A percentile compares a stretch with the other conserved stretches of the same genome.
Evolutionary conservation across 1,140 invertebrate genomes (phyloP).

Genomic region (Drosophila ficusphila): DNA sequence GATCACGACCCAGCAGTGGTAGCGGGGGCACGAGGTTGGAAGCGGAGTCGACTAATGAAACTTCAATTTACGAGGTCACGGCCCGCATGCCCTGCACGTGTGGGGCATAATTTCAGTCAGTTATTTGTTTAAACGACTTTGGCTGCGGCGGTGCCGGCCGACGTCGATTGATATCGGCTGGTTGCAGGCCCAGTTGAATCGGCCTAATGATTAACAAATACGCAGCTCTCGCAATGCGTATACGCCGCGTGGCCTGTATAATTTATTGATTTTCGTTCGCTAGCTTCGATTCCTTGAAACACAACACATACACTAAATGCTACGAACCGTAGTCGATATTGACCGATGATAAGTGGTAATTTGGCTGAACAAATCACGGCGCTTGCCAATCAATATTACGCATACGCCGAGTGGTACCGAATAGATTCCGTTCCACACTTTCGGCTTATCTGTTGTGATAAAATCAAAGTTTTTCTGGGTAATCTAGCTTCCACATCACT

Average conservation of each 20-base stretch:
- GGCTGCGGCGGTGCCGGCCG: conserved; percentile 22
- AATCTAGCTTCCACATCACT: not conserved
- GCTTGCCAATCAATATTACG: conserved; percentile 27
- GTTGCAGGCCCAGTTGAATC: conserved; percentile 22
- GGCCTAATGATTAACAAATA: conserved; percentile 78
- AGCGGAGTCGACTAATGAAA: conserved; percentile 62
- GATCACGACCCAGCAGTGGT: conserved; percentile 36
- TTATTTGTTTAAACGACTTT: conserved; percentile 79
- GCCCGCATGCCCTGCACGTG: conserved; percentile 74
- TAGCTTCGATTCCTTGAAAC: conserved; percentile 25
- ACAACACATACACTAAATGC: conserved; percentile 61
- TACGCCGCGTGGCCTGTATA: conserved; percentile 41
- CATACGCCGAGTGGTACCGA: not conserved
- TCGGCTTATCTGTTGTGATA: no score
- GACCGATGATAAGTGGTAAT: conserved; percentile 50
- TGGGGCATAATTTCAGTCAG: conserved; percentile 77
- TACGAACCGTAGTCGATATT: conserved; percentile 54
- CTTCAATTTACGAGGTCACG: conserved; percentile 82
- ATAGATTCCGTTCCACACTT: no score
- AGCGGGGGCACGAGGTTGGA: not conserved
- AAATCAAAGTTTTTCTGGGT: not conserved
- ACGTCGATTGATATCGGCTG: conserved; percentile 31
- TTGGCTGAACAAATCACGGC: conserved; percentile 34
- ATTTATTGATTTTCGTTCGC: conserved; percentile 59
- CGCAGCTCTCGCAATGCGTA: conserved; percentile 42